phyloP scores from a whole-genome alignment of 2,888 invertebrate genomes.

The Palloptera scutellata region DNA sequence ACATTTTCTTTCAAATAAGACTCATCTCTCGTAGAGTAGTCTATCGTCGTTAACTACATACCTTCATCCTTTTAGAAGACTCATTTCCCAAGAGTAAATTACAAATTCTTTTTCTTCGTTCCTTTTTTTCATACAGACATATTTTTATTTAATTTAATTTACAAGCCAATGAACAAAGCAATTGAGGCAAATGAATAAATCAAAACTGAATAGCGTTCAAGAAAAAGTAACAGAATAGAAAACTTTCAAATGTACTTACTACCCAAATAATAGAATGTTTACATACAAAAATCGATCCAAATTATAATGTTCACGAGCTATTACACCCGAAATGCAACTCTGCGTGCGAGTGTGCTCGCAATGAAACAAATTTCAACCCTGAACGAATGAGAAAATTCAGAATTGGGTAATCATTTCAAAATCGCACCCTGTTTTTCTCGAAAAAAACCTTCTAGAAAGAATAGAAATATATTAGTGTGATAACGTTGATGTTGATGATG shows the following conservation, averaged over 20 bases:
- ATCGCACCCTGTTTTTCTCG: not conserved
- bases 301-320: conserved; percentile 45
- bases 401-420: conserved; percentile 9
- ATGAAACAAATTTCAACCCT: conserved; percentile 2
- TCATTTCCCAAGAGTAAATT: too few species aligned
- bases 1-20: too few species aligned
- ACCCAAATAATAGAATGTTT: conserved; percentile 28
- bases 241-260: conserved; percentile 1
- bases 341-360: too few species aligned
- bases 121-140: too few species aligned
- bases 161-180: conserved; percentile 27
- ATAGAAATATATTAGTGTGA: conserved; percentile 30
- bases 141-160: too few species aligned
- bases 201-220: conserved; percentile 7
- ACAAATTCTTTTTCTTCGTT: too few species aligned
- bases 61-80: too few species aligned
- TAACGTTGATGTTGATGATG: conserved; percentile 45
- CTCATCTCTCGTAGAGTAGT: too few species aligned
- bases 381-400: conserved; percentile 6
- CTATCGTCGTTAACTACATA: too few species aligned
- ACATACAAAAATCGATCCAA: conserved; percentile 49
- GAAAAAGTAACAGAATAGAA: not conserved
- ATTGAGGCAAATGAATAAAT: conserved; percentile 21
- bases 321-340: conserved; percentile 3
- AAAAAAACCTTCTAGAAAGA: not conserved